Base-by-base conservation (phyloP, 2,113 vertebrate genomes). In the Atrichornis clamosus region DNA sequence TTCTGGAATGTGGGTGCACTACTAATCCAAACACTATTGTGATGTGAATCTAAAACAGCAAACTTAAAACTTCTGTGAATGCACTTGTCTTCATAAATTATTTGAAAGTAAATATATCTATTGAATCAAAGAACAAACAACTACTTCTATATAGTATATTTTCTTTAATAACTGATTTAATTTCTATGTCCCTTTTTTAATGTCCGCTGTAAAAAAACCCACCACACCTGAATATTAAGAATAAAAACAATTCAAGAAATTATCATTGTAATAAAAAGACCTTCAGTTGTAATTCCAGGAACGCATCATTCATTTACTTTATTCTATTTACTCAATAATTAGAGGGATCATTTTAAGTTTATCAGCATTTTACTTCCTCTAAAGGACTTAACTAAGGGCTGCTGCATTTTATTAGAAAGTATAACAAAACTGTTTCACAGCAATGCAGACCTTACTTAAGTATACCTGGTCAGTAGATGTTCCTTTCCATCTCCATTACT, bases 371-470 rank as follows among this genome's bases (percentile, higher is more conserved):
- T 58, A 92, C 96, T 96, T 96, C 86, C 53, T 90, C 90, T 96
- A 92, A 96, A 91, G 68, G 30, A 94, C 97, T 82, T 93, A 87
- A 95, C 56, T 92, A 93, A 91, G 75, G 62, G 78, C 16, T 84
- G 77, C 56, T 91, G 65, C 60, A 87, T 92, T 96, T 96, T 76
- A 87, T 75, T 23, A 69, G 41, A 82, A 89, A 90, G 15, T 50
- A 35, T 59, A 92, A 69, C 32, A 87, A 94, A 95, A 93, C 70
- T 92, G 73, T 63, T 86, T 35, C n/a, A 80, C 58, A 81, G 30
- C 44, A 91, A 75, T 9, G 8, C 41, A 75, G 49, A 87, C 75
- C 73, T 37, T 44, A 73, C 69, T 67, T 70, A 77, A 74, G 13
- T 27, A 81, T 49, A 77, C 59, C 50, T 56, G 44, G 42, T 35